A percentile compares a stretch with the other conserved stretches of the same genome.
These are phyloP conservation scores for Caenorhabditis zanzibari DNA, from an alignment of 2,888 invertebrate species.

Conservation along the genomic window DNA sequence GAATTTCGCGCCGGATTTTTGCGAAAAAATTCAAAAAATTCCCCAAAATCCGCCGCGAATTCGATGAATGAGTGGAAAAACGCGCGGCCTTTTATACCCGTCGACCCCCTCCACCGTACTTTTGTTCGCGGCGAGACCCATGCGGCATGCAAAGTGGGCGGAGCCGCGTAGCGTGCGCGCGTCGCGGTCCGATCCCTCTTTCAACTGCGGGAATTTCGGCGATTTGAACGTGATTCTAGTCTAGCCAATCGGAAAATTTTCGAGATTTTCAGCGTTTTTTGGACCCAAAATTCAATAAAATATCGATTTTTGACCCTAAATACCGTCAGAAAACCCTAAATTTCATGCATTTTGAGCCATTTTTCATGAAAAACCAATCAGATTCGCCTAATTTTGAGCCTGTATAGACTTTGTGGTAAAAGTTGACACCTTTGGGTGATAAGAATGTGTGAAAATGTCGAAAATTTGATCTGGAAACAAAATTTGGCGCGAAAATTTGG, in stretches of 20 bases:
- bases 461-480: no score
- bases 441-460: no score
- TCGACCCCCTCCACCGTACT: conserved; percentile 37
- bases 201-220: conserved; percentile 60
- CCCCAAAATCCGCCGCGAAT: not conserved
- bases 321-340: no score
- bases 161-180: conserved; percentile 30
- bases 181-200: conserved; percentile 49
- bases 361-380: no score
- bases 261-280: not conserved
- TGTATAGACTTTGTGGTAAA: no score
- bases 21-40: not conserved
- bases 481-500: no score
- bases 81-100: conserved; percentile 11
- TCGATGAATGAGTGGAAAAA: not conserved
- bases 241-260: conserved; percentile 12
- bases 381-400: no score
- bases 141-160: conserved; percentile 8
- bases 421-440: no score
- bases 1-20: not conserved
- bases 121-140: conserved; percentile 42
- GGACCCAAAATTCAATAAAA: not conserved
- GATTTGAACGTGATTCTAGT: conserved; percentile 57
- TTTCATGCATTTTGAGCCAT: no score
- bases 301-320: not conserved